Evolutionary conservation across 2,113 vertebrate genomes (phyloP).

Genomic region (Archilochus colubris): DNA sequence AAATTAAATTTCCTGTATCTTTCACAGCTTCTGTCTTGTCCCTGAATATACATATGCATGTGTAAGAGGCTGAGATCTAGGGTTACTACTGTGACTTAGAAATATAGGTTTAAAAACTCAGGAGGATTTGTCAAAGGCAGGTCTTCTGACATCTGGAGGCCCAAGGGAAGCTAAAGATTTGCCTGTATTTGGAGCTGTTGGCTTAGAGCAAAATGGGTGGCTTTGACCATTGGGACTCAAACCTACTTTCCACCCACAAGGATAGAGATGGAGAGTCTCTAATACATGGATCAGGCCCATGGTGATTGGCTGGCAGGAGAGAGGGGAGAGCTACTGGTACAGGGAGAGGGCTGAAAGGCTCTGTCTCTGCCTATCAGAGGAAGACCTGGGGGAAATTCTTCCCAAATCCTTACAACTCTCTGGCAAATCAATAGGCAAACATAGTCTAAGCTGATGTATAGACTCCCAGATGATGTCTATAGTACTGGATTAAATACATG

Average conservation of each 20-base stretch:
- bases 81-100: not conserved
- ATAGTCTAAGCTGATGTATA: not conserved
- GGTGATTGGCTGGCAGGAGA: not conserved
- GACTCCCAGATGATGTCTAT: not conserved
- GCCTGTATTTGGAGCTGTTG: not conserved
- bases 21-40: not conserved
- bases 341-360: not conserved
- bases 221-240: not conserved
- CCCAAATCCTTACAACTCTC: not conserved
- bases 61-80: fast-evolving
- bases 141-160: not conserved
- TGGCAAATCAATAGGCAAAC: not conserved
- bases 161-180: not conserved
- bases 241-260: fast-evolving
- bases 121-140: not conserved
- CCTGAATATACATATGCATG: fast-evolving
- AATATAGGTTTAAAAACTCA: not conserved
- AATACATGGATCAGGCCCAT: not conserved
- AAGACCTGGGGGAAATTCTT: not conserved
- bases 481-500: not conserved
- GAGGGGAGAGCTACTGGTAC: fast-evolving
- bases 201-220: not conserved
- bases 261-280: not conserved
- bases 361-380: not conserved
- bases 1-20: not conserved